phyloP scores from a whole-genome alignment of 1,140 invertebrate species.

The Maconellicoccus hirsutus region DNA sequence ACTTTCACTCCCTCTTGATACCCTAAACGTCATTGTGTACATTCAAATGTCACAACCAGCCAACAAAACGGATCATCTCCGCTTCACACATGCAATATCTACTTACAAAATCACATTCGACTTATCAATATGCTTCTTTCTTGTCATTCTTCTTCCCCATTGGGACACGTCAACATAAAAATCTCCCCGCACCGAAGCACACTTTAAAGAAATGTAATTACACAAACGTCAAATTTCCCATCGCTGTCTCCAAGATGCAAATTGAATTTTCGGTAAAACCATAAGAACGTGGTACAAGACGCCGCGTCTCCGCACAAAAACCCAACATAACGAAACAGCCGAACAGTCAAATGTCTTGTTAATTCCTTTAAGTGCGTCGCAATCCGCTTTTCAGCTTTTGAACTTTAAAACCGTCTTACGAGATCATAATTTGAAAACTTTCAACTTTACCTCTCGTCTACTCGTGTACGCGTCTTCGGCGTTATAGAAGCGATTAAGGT shows the following conservation, averaged over 20 bases:
- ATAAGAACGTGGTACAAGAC: background rate
- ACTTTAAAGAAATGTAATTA: constrained; percentile 10
- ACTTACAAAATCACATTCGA: too few relatives aligned
- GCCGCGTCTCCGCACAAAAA: background rate
- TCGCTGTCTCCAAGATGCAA: too few relatives aligned
- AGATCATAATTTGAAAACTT: constrained; percentile 9
- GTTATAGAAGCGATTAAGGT: background rate
- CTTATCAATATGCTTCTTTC: too few relatives aligned
- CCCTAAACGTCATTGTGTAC: too few relatives aligned
- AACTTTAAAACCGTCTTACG: constrained; percentile 4
- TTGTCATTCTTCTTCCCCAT: too few relatives aligned
- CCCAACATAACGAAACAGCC: background rate
- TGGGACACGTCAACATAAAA: too few relatives aligned
- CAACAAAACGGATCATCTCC: too few relatives aligned
- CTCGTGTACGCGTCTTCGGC: background rate
- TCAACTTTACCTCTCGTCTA: background rate
- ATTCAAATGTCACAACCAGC: too few relatives aligned
- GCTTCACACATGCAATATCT: too few relatives aligned
- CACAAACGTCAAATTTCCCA: background rate
- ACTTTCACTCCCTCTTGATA: too few relatives aligned
- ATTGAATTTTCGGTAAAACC: background rate
- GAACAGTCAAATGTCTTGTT: constrained; percentile 8
- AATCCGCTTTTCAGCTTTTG: constrained; percentile 3
- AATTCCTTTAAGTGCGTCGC: constrained; percentile 7
- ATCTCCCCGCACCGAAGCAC: too few relatives aligned